Evolutionary conservation across 2,888 invertebrate genomes (phyloP).

Genomic region (Rutpela maculata): DNA sequence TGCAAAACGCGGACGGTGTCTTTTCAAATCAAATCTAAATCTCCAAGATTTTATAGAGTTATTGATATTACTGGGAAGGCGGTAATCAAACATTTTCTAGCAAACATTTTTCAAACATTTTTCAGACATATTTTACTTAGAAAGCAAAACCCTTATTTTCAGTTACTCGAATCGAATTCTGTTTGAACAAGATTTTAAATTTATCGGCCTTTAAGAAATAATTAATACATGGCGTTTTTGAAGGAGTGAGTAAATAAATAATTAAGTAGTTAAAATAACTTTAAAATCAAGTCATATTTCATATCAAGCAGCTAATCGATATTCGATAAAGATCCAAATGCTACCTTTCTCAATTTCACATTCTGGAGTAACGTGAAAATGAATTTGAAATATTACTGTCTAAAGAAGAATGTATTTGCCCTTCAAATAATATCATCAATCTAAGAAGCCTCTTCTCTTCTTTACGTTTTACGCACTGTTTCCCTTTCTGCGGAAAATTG

Average conservation of each 20-base stretch:
- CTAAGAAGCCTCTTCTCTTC: background rate
- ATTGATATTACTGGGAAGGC: too few species aligned
- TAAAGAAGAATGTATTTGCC: background rate
- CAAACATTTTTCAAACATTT: too few species aligned
- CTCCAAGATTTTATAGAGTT: too few species aligned
- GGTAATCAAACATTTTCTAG: too few species aligned
- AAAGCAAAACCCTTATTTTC: too few species aligned
- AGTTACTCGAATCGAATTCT: too few species aligned
- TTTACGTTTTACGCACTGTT: background rate
- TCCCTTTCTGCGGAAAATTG: background rate
- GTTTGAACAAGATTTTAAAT: too few species aligned
- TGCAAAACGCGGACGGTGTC: too few species aligned
- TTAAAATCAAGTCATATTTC: background rate
- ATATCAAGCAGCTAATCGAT: background rate
- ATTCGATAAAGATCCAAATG: constrained; percentile 7
- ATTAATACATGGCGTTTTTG: background rate
- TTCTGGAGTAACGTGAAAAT: background rate
- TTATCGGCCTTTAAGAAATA: too few species aligned
- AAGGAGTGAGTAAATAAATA: background rate
- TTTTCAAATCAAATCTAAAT: too few species aligned
- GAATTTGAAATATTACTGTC: background rate
- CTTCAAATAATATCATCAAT: constrained; percentile 2
- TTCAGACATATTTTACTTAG: too few species aligned
- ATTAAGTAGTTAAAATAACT: constrained; percentile 1
- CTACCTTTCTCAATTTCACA: background rate